Base-by-base conservation (phyloP, 2,888 invertebrate genomes). In the Harpalus rufipes region DNA sequence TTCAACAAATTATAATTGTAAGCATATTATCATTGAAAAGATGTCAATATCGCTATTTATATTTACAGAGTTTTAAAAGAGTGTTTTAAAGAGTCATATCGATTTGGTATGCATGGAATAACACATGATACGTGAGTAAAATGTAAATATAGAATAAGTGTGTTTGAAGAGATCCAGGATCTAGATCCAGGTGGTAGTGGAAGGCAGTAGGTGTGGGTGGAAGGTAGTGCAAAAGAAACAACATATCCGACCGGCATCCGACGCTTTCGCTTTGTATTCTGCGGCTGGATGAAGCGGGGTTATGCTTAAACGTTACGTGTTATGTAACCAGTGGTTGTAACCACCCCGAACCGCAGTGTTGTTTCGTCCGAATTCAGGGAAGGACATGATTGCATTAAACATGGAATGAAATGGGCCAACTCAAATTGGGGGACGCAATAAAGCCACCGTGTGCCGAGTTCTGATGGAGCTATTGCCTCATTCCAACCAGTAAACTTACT, bases 11-110 rank as follows among this genome's bases (percentile, higher is more conserved):
- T 32, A 32, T 32, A 32, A 32, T 16, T 44, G 14, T 21, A 74
- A 44, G 6, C 44, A 74, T 72, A 44, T 74, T 74, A 8, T 10
- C 14, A n/a, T 74, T 18, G 44, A 10, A 44, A 74, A 41, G 51
- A 68, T 68, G 51, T 68, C 63, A 39, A 82, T 74, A 41, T 63
- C 39, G 25, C 59, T 72, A 82, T 82, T 82, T 74, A 72, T 82
- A 82, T 82, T 82, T 82, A 82, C 82, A 58, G 68, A 68, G 72
- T 82, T 82, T 82, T 74, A 74, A 82, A 82, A 74, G 58, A 74
- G 10, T 68, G 51, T 81, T 81, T 68, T 56, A 68, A 81, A 72
- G 68, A 81, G 56, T 58, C 56, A 51, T 82, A 82, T 82, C 82
- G 41, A 74, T 74, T 82, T 32, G 18, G 63, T 58, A 61, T 82